Evolutionary conservation across 2,797 vertebrate species (phyloP), one percentile per base, ranked within the genome.

Genomic region (Tympanoctomys barrerae): DNA sequence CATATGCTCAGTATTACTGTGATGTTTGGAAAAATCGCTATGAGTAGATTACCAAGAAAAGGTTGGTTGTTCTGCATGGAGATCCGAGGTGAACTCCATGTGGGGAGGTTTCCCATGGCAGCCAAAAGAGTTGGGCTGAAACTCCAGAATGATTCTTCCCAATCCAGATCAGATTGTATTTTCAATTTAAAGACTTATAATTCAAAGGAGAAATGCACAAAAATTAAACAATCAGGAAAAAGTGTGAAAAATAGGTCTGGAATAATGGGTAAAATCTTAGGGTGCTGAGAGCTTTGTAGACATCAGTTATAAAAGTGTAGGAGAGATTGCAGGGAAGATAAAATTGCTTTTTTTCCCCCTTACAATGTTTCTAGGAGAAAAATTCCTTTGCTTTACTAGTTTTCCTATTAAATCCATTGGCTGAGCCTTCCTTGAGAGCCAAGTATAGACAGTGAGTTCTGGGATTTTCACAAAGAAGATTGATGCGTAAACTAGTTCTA

Each of bases 21-120:
- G 91, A 95, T 97, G 79, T 93, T 28, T 98, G 96, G 97, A 98
- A 97, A 97, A 75, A 90, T 82, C 75, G 91, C 68, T 94, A 96
- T 94, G 97, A 97, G 82, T 61, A 85, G 71, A 92, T 96, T 98
- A 97, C 77, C 90, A 86, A 64, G 62, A 94, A 97, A 98, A 94
- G 39, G 52, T 95, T 94, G 80, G 46, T 80, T 96, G 73, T 98
- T 88, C 89, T 77, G 10, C 84, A 33, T 82, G 92, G 83, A 93
- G 96, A 89, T 95, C 96, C 1, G 59, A 59, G 77, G 61, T 70
- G 81, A 92, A 82, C 49, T 96, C 70, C 33, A 71, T 94, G 96
- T 93, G 96, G 92, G 94, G 90, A 93, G 88, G 62, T 82, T 94
- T 97, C 52, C 33, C 95, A 2, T 6, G 70, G 71, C 39, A 93